Conservation (phyloP, 2,797 vertebrate species). For the Megaceryle alcyon region DNA sequence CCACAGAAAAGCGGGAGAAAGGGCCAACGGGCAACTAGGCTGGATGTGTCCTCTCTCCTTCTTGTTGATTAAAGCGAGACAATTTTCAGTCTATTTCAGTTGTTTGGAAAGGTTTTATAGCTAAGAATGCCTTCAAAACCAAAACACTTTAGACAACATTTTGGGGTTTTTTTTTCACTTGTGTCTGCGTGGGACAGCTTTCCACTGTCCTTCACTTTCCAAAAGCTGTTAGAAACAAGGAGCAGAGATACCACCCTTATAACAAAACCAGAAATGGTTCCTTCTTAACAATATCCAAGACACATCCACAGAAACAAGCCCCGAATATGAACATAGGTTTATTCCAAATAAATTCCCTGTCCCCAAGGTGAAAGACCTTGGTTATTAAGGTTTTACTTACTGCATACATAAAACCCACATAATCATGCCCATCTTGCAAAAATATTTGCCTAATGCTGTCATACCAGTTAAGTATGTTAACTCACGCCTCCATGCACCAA, state of each 20-base stretch:
- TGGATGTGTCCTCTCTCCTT: not conserved
- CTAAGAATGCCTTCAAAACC: not conserved
- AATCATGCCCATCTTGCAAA: not conserved
- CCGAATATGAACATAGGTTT: not conserved
- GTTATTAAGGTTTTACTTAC: not conserved
- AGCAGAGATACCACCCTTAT: not conserved
- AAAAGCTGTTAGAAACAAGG: not conserved
- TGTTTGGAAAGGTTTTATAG: not conserved
- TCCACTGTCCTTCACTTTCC: not conserved
- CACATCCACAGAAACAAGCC: not conserved
- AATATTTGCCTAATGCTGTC: not conserved
- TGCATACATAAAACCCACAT: not conserved
- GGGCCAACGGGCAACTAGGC: not conserved
- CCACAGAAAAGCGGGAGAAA: not conserved
- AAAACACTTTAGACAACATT: not conserved
- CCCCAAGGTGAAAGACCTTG: not conserved
- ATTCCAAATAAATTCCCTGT: not conserved
- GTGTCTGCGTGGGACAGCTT: not conserved
- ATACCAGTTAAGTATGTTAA: not conserved
- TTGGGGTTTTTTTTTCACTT: too few species aligned
- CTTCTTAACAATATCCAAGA: not conserved
- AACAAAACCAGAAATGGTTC: not conserved
- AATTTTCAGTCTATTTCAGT: not conserved
- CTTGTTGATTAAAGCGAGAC: not conserved
- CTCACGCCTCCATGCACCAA: fast-evolving